Conservation (phyloP, 2,888 invertebrate genomes). For the Bombylius major region DNA sequence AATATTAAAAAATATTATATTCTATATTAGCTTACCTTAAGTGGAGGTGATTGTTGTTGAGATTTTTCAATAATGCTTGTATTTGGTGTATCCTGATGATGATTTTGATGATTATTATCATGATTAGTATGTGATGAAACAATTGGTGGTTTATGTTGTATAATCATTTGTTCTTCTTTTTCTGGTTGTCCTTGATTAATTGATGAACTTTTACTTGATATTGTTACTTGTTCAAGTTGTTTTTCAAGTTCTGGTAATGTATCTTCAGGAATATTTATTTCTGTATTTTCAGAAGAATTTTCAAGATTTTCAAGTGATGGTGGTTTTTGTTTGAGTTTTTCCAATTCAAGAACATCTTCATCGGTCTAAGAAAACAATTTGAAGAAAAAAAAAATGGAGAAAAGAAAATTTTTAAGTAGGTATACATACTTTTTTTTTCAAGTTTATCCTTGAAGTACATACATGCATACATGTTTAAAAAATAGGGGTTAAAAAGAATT, state of each 20-base stretch:
- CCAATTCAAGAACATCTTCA: constrained; percentile 41
- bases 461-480: no score
- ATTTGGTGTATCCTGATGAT: neutral
- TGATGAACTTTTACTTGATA: constrained; percentile 7
- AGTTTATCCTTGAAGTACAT: no score
- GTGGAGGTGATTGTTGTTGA: neutral
- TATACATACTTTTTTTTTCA: no score
- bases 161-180: constrained; percentile 11
- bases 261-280: constrained; percentile 1
- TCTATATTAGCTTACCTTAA: constrained; percentile 1
- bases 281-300: constrained; percentile 3
- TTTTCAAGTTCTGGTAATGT: constrained; percentile 10
- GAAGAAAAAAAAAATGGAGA: no score
- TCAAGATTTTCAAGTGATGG: neutral
- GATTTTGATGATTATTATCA: neutral
- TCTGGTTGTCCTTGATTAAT: constrained; percentile 12
- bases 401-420: no score
- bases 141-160: constrained; percentile 11
- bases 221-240: constrained; percentile 16
- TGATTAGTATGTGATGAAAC: neutral
- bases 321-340: constrained; percentile 37
- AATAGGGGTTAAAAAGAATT: no score
- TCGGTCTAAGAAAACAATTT: constrained; percentile 29
- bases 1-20: no score
- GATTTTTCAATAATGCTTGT: constrained; percentile 2